Conservation (phyloP, 2,113 vertebrate genomes). For the Pholis gunnellus region DNA sequence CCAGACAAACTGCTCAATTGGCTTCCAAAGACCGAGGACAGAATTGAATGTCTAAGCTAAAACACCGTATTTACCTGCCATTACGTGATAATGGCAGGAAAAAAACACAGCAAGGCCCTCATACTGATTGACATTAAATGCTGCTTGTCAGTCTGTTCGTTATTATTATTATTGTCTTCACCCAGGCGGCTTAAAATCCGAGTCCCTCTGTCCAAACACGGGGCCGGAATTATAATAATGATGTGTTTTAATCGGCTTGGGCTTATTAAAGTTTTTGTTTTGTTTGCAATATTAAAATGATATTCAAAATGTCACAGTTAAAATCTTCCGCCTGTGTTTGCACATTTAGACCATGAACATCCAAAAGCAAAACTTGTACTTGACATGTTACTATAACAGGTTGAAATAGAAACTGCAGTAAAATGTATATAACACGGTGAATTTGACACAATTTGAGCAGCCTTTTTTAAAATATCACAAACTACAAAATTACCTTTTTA, state of each 20-base stretch:
- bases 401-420: neutral
- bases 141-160: constrained; percentile 21
- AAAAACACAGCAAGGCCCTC: constrained; percentile 24
- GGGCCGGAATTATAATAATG: constrained; percentile 14
- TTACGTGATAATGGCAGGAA: constrained; percentile 51
- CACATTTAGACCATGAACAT: neutral
- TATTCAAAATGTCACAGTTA: neutral
- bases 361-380: neutral
- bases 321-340: constrained; percentile 13
- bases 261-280: constrained; percentile 22
- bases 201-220: constrained; percentile 7
- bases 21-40: constrained; percentile 8
- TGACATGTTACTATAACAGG: neutral
- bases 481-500: constrained; percentile 10
- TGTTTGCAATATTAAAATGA: neutral
- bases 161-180: constrained; percentile 47
- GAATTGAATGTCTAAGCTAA: constrained; percentile 12
- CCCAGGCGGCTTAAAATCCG: constrained; percentile 26
- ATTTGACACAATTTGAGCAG: neutral
- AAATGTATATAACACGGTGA: neutral
- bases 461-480: constrained; percentile 8
- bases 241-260: constrained; percentile 24
- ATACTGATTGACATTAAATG: constrained; percentile 30
- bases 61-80: constrained; percentile 35
- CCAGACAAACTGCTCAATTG: constrained; percentile 21